Conservation (phyloP, 2,797 vertebrate genomes). For the Thripadectes ignobilis region DNA sequence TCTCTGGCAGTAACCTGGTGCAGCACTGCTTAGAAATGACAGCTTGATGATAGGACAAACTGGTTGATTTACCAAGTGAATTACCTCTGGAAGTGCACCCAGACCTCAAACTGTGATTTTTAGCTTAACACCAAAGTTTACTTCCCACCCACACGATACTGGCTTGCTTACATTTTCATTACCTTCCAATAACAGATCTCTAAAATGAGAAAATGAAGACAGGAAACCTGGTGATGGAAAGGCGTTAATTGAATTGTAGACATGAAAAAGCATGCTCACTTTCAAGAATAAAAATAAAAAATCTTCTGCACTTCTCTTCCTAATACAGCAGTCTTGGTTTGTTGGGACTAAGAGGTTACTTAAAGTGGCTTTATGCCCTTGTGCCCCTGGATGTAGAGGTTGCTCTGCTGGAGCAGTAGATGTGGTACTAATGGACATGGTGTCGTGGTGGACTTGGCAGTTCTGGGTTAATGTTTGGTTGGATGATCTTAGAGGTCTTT, state of each 20-base stretch:
- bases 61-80: constrained; percentile 51
- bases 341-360: neutral
- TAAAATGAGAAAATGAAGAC: neutral
- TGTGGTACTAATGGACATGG: neutral
- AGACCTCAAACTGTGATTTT: constrained; percentile 45
- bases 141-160: neutral
- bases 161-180: constrained; percentile 39
- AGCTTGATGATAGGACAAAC: constrained; percentile 57
- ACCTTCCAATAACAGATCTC: constrained; percentile 13
- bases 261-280: neutral
- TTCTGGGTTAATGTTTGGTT: neutral
- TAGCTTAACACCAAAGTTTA: constrained; percentile 46
- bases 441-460: no score
- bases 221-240: neutral
- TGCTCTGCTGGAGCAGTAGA: neutral
- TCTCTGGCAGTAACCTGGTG: constrained; percentile 44
- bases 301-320: neutral
- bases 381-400: neutral
- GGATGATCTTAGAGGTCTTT: neutral
- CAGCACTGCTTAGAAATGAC: constrained; percentile 39
- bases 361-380: neutral
- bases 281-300: neutral
- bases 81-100: constrained; percentile 39
- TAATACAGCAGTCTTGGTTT: neutral
- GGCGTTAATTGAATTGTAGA: constrained; percentile 26